Evolutionary conservation across 2,113 vertebrate genomes (phyloP).

Genomic region (Shinisaurus crocodilurus): DNA sequence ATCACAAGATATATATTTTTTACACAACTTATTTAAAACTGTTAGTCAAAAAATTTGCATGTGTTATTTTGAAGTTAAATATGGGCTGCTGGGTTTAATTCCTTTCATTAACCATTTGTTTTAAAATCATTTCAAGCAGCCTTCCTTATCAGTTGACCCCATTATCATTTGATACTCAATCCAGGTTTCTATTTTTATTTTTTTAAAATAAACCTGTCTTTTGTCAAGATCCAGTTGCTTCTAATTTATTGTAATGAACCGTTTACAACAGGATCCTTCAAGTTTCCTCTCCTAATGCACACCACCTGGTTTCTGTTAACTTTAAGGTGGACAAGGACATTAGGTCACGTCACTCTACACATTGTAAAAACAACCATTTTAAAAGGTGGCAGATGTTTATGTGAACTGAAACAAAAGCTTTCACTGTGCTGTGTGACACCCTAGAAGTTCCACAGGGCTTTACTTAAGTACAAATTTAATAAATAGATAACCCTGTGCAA

Average conservation of each 20-base stretch:
- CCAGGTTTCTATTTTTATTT: conserved; percentile 37
- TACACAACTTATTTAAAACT: conserved; percentile 8
- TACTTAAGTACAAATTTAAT: conserved; percentile 15
- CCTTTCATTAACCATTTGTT: conserved; percentile 70
- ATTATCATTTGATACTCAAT: conserved; percentile 55
- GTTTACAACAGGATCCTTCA: conserved; percentile 72
- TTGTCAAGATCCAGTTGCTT: conserved; percentile 71
- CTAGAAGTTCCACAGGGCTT: conserved; percentile 18
- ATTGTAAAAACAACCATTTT: conserved; percentile 66
- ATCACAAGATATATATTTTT: conserved; percentile 11
- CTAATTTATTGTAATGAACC: conserved; percentile 73
- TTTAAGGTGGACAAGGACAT: conserved; percentile 59
- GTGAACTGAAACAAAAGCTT: conserved; percentile 30
- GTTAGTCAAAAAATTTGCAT: neutral
- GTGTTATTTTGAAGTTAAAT: conserved; percentile 8
- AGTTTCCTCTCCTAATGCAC: conserved; percentile 68
- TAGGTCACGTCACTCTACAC: conserved; percentile 61
- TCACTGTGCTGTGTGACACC: neutral
- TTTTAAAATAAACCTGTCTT: conserved; percentile 31
- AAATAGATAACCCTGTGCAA: neutral
- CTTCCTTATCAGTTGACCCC: conserved; percentile 63
- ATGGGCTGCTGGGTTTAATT: conserved; percentile 60
- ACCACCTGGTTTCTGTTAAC: conserved; percentile 76
- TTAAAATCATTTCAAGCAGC: conserved; percentile 64
- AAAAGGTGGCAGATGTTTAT: conserved; percentile 53